phyloP scores from a whole-genome alignment of 2,888 invertebrate species.

The Caenorhabditis plicata region DNA sequence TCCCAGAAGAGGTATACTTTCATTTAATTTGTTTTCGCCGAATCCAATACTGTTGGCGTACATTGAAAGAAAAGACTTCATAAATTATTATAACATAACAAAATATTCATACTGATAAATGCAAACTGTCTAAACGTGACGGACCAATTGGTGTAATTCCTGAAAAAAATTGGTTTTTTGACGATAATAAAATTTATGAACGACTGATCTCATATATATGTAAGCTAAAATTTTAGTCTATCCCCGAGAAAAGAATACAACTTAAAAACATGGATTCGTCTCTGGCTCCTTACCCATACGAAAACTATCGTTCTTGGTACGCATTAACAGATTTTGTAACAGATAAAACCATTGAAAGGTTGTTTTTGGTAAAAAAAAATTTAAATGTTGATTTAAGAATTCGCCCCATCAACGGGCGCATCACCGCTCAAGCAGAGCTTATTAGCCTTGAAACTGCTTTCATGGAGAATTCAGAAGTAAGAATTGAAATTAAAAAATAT shows the following conservation, averaged over 20 bases:
- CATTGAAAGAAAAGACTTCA: too few species aligned
- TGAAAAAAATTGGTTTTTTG: too few species aligned
- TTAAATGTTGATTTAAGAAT: constrained; percentile 38
- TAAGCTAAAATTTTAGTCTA: constrained; percentile 5
- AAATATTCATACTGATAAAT: too few species aligned
- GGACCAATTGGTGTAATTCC: too few species aligned
- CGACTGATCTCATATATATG: too few species aligned
- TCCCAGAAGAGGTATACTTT: constrained; percentile 19
- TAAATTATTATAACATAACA: too few species aligned
- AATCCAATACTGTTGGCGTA: too few species aligned
- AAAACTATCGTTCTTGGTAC: constrained; percentile 81
- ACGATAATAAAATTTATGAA: too few species aligned
- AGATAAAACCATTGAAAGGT: constrained; percentile 23
- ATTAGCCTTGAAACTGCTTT: constrained; percentile 54
- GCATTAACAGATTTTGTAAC: constrained; percentile 47
- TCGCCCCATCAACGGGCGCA: constrained; percentile 66
- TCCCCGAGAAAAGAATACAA: constrained; percentile 68
- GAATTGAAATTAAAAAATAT: constrained; percentile 18
- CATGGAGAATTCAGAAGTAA: constrained; percentile 36
- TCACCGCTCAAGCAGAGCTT: constrained; percentile 58
- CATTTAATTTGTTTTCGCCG: too few species aligned
- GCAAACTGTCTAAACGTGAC: too few species aligned
- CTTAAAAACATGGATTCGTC: constrained; percentile 77
- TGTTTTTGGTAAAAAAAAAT: constrained; percentile 68
- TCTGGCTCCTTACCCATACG: constrained; percentile 88